Evolutionary conservation across 2,113 vertebrate genomes (phyloP).

Genomic region (Scophthalmus maximus): DNA sequence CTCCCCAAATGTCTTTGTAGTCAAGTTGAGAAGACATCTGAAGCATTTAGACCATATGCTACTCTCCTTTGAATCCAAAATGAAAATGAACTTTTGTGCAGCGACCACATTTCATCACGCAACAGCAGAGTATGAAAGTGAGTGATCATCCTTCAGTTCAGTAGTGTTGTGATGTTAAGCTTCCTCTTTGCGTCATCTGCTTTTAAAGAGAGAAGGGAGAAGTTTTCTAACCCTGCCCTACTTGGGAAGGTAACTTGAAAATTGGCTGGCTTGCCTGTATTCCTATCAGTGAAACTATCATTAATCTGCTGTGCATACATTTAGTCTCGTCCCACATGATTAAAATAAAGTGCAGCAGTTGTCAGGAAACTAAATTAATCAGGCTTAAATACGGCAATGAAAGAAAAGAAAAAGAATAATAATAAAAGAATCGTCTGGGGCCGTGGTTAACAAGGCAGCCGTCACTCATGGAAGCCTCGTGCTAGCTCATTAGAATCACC

Average conservation of each 20-base stretch:
- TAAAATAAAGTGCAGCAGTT: slow-evolving; percentile 52
- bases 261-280: slow-evolving; percentile 39
- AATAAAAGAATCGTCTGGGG: slow-evolving; percentile 48
- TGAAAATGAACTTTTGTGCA: neutral
- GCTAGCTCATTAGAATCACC: slow-evolving; percentile 49
- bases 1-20: slow-evolving; percentile 30
- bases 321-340: slow-evolving; percentile 43
- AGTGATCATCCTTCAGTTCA: slow-evolving; percentile 4
- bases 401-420: slow-evolving; percentile 40
- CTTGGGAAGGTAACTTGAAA: slow-evolving; percentile 28
- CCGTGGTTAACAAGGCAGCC: slow-evolving; percentile 54
- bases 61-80: slow-evolving; percentile 36
- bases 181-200: neutral
- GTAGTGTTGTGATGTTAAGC: neutral
- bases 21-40: slow-evolving; percentile 11
- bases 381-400: slow-evolving; percentile 54
- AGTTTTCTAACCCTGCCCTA: slow-evolving; percentile 5
- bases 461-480: slow-evolving; percentile 36
- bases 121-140: neutral
- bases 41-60: slow-evolving; percentile 47
- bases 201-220: neutral
- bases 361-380: slow-evolving; percentile 57
- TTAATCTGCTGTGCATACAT: slow-evolving; percentile 44
- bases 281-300: slow-evolving; percentile 45
- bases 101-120: slow-evolving; percentile 9